phyloP scores from a whole-genome alignment of 2,888 invertebrate genomes.

The Tinea semifulvella region DNA sequence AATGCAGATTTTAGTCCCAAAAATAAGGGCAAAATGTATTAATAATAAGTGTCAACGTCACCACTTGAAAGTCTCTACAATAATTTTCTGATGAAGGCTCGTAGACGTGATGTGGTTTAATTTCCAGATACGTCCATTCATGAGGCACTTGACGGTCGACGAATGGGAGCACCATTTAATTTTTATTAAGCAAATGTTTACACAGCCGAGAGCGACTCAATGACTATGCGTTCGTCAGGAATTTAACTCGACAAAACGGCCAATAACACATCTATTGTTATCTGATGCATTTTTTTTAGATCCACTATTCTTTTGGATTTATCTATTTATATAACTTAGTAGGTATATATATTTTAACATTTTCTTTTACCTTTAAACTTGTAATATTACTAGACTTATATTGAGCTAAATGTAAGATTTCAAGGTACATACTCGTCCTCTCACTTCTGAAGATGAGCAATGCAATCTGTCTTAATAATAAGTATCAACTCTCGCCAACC shows the following conservation, averaged over 20 bases:
- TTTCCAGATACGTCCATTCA: constrained; percentile 14
- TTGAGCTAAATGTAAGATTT: too few species aligned
- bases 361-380: too few species aligned
- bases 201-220: constrained; percentile 42
- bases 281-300: constrained; percentile 4
- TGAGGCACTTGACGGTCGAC: constrained; percentile 12
- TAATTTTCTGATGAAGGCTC: constrained; percentile 9
- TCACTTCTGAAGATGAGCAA: too few species aligned
- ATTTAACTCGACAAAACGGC: constrained; percentile 54
- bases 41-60: constrained; percentile 7
- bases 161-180: constrained; percentile 13
- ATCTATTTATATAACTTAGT: too few species aligned
- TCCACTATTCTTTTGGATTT: too few species aligned
- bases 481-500: too few species aligned
- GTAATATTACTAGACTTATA: too few species aligned
- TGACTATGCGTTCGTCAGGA: constrained; percentile 50
- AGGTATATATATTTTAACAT: too few species aligned
- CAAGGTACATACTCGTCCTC: too few species aligned
- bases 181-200: constrained; percentile 35
- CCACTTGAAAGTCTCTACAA: constrained; percentile 9
- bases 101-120: constrained; percentile 11
- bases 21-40: not conserved
- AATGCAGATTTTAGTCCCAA: not conserved
- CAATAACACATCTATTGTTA: constrained; percentile 31
- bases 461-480: too few species aligned